phyloP scores from a whole-genome alignment of 2,888 invertebrate species.

The Hydroisotoma schaefferi region DNA sequence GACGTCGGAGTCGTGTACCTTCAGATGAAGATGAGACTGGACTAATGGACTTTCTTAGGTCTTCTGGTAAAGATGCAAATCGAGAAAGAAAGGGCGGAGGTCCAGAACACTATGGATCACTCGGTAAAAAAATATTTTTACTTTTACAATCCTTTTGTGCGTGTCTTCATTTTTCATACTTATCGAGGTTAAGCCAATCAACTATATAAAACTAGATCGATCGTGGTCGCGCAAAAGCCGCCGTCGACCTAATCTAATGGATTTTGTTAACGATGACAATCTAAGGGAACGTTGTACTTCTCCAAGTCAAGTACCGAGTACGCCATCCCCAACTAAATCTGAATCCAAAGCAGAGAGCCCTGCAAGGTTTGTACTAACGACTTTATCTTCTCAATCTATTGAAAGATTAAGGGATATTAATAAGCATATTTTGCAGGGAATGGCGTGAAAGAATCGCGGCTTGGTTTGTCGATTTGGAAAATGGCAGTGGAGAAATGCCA shows the following conservation, averaged over 20 bases:
- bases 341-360: constrained; percentile 35
- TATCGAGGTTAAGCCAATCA: too few species aligned
- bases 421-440: constrained; percentile 59
- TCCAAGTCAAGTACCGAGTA: constrained; percentile 52
- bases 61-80: constrained; percentile 64
- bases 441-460: constrained; percentile 89
- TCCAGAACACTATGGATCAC: constrained; percentile 51
- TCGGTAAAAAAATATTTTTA: too few species aligned
- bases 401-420: not conserved
- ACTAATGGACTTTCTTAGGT: constrained; percentile 78
- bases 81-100: constrained; percentile 78
- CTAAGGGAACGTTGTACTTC: constrained; percentile 70
- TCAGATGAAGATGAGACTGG: constrained; percentile 79
- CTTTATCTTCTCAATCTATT: not conserved
- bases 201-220: too few species aligned
- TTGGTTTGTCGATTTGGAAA: constrained; percentile 83
- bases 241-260: constrained; percentile 73
- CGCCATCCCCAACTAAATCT: constrained; percentile 34
- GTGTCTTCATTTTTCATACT: too few species aligned
- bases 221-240: constrained; percentile 80
- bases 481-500: constrained; percentile 63
- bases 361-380: constrained; percentile 22
- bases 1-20: constrained; percentile 74
- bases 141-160: too few species aligned
- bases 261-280: constrained; percentile 65